Conservation (phyloP, 2,888 invertebrate genomes). For the Protodeltote pygarga region DNA sequence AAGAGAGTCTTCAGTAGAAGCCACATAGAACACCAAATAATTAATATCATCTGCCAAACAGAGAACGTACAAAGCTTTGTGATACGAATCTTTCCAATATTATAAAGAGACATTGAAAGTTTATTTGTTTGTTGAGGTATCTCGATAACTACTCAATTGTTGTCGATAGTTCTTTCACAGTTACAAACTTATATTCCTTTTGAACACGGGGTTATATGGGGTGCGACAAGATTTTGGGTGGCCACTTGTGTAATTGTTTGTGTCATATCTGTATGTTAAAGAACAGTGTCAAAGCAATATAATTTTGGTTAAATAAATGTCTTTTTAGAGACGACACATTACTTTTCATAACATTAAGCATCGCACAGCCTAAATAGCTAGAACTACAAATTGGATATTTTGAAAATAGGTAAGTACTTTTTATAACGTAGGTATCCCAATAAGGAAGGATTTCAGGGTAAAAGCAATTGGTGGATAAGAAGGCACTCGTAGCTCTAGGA, state of each 20-base stretch:
- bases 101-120: constrained; percentile 37
- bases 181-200: constrained; percentile 36
- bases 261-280: constrained; percentile 22
- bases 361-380: no score
- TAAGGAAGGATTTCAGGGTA: no score
- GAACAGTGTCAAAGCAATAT: constrained; percentile 27
- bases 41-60: no score
- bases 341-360: no score
- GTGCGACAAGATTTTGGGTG: constrained; percentile 37
- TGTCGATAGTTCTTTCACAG: constrained; percentile 44
- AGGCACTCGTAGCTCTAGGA: no score
- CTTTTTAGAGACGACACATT: no score
- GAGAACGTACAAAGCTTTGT: constrained; percentile 8
- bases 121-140: constrained; percentile 46
- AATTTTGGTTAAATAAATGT: constrained; percentile 59
- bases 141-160: constrained; percentile 45
- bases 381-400: no score
- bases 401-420: no score
- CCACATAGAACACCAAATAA: no score
- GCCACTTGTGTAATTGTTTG: constrained; percentile 18
- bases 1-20: no score
- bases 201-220: constrained; percentile 26
- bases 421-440: no score
- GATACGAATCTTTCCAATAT: constrained; percentile 33
- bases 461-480: no score